Conservation (phyloP, 2,888 invertebrate genomes). For the Melinopterus prodromus region DNA sequence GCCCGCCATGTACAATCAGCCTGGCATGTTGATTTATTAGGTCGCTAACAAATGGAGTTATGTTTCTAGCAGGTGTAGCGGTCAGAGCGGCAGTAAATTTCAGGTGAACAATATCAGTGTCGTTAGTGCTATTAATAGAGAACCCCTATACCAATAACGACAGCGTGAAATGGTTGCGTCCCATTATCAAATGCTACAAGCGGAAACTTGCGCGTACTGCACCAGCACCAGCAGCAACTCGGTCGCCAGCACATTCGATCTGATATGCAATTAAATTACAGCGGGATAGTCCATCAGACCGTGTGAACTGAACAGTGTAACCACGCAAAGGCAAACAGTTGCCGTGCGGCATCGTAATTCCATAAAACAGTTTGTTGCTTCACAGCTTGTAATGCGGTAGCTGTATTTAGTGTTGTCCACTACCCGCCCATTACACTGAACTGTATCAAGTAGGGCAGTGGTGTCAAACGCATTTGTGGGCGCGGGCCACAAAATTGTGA, state of each 20-base stretch:
- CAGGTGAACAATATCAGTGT: conserved; percentile 4
- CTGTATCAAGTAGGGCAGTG: too few relatives aligned
- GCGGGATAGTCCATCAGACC: background rate
- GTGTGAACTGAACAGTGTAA: background rate
- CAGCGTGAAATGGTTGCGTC: background rate
- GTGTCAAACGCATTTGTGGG: too few relatives aligned
- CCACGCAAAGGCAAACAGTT: background rate
- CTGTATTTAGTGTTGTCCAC: too few relatives aligned
- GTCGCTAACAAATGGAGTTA: background rate
- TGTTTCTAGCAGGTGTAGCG: background rate
- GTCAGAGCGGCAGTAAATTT: background rate
- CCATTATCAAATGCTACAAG: background rate
- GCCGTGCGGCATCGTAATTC: background rate
- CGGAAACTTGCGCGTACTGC: background rate
- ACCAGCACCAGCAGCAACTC: background rate
- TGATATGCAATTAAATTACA: background rate
- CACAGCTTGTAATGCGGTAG: too few relatives aligned
- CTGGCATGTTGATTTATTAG: background rate
- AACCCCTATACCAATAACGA: background rate
- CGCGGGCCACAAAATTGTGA: too few relatives aligned
- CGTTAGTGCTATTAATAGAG: background rate
- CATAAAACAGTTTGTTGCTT: background rate
- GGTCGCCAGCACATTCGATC: background rate
- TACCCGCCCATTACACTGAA: too few relatives aligned
- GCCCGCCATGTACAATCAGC: background rate